Conservation (phyloP, 2,888 invertebrate species). For the Oscheius sp. region DNA sequence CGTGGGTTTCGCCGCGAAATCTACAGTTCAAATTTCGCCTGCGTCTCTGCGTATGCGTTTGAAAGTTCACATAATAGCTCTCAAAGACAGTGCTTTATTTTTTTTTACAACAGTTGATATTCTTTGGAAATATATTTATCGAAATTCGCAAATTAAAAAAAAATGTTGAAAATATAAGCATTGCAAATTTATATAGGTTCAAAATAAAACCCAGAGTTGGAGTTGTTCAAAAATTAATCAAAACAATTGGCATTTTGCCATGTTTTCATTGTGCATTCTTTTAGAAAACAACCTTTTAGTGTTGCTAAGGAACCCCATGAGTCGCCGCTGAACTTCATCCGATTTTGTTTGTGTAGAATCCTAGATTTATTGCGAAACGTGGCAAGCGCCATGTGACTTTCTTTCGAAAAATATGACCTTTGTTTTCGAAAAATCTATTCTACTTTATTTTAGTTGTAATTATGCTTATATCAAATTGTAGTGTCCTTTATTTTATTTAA, state of each 20-base stretch:
- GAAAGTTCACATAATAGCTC: not conserved
- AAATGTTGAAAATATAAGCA: too few relatives aligned
- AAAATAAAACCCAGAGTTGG: too few relatives aligned
- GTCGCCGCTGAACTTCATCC: not conserved
- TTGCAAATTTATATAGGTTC: too few relatives aligned
- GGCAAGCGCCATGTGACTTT: slow-evolving; percentile 13
- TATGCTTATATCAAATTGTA: not conserved
- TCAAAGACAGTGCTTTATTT: too few relatives aligned
- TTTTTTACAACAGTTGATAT: too few relatives aligned
- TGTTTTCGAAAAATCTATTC: not conserved
- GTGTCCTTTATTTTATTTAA: not conserved
- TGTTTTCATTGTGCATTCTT: too few relatives aligned
- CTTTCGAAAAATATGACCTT: not conserved
- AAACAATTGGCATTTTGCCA: too few relatives aligned
- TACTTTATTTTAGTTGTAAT: not conserved
- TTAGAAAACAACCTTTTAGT: not conserved
- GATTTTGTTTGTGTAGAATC: not conserved
- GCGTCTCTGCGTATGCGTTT: not conserved
- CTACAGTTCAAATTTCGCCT: not conserved
- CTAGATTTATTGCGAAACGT: slow-evolving; percentile 13
- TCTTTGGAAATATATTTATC: too few relatives aligned
- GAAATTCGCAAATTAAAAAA: too few relatives aligned
- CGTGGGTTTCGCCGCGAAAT: not conserved
- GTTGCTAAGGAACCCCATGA: not conserved
- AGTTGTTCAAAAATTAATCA: too few relatives aligned